Base-by-base conservation (phyloP, 2,113 vertebrate species). In the Thamnaconus septentrionalis region DNA sequence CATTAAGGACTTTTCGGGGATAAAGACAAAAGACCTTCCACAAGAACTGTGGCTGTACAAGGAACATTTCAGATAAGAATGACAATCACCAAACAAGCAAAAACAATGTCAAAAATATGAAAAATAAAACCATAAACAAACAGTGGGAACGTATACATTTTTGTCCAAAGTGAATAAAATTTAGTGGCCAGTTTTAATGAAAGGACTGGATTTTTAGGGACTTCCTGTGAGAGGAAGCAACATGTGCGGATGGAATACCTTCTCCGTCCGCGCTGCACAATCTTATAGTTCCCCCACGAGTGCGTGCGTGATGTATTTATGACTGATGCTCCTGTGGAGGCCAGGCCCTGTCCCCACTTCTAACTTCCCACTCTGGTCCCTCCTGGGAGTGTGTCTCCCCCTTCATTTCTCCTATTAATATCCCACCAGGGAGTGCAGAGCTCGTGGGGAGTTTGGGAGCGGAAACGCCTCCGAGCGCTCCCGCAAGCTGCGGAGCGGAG, bases 381-480 rank as follows among this genome's bases (percentile, higher is more conserved):
- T 74, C 79, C 59, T 47, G 79, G 75, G 82, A 83, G 71, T 81
- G 66, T 71, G 66, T 53, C 68, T 72, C 79, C 76, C 81, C 60
- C 75, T 77, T 76, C 10, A n/a, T 68, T 57, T 66, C 59, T 71
- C 79, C 76, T 87, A 87, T 83, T 87, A 78, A 85, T 87, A 83
- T 83, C 87, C 75, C 75, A 63, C 73, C 46, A 69, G 85, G 86
- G 88, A 84, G 78, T 70, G 6, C 56, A 69, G 76, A 73, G 61
- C 83, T 82, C 81, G 48, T 73, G 79, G 63, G 83, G 87, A 85
- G 72, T 84, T 88, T 88, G 82, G 82, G 85, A 87, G 85, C 84
- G 78, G 87, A 90, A 89, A 85, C 81, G 64, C 79, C 69, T 82
- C 73, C 56, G 31, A 88, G 59, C 57, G 52, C 71, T 73, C 60